phyloP scores from a whole-genome alignment of 1,140 invertebrate genomes.

The Drosophila kikkawai region DNA sequence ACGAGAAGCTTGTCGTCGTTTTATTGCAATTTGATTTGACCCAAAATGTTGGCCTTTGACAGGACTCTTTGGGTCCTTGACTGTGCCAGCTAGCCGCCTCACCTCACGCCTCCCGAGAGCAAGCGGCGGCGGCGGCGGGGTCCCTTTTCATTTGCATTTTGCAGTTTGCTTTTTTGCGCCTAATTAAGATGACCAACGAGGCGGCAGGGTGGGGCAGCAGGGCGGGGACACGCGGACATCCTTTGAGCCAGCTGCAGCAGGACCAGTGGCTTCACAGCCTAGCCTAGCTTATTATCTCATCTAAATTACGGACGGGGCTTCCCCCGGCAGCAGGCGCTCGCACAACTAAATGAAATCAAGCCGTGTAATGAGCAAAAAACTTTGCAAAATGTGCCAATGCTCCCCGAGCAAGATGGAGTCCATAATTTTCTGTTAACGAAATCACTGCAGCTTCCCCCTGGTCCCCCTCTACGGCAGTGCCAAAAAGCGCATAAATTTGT shows the following conservation, averaged over 20 bases:
- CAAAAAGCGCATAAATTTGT: constrained; percentile 10
- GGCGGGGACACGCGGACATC: constrained; percentile 2
- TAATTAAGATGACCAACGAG: constrained; percentile 58
- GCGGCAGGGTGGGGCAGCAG: constrained; percentile 1
- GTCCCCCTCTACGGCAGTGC: background rate
- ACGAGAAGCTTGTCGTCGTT: background rate
- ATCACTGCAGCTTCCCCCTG: constrained; percentile 1
- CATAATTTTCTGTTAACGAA: constrained; percentile 49
- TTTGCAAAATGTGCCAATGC: constrained; percentile 50
- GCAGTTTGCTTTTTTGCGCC: constrained; percentile 52
- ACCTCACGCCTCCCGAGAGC: constrained; percentile 2
- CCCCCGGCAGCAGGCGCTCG: constrained; percentile 1
- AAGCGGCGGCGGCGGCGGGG: no score
- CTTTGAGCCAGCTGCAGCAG: constrained; percentile 25
- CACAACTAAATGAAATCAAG: constrained; percentile 63
- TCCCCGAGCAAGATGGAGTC: constrained; percentile 27
- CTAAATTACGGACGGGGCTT: constrained; percentile 58
- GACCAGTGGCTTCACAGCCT: constrained; percentile 22
- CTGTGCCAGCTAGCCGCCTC: background rate
- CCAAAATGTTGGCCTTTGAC: constrained; percentile 50
- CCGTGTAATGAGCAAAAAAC: constrained; percentile 65
- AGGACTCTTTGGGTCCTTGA: constrained; percentile 21
- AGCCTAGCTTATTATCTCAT: constrained; percentile 62
- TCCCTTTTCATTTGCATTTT: constrained; percentile 59
- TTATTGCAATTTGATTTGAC: constrained; percentile 54